phyloP scores from a whole-genome alignment of 23 tunicate genomes.

The Botrylloides violaceus region DNA sequence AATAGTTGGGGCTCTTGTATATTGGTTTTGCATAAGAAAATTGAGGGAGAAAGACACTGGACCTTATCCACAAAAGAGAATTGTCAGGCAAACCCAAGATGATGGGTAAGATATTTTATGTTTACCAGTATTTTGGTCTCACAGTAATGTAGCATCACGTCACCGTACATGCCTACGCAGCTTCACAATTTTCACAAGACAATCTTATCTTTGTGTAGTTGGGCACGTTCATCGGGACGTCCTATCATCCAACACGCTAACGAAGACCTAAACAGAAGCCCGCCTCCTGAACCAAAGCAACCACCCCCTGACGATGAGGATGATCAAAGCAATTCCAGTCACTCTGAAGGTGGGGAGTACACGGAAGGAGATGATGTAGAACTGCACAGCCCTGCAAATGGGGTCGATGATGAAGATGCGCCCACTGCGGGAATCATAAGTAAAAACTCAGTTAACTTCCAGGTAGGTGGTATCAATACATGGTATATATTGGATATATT shows the following conservation, averaged over 20 bases:
- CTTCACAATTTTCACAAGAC: not conserved
- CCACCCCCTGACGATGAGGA: slow-evolving; percentile 61
- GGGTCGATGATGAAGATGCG: slow-evolving; percentile 9
- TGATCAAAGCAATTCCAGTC: slow-evolving; percentile 13
- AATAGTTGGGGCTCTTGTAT: slow-evolving; percentile 22
- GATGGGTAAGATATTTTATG: not conserved
- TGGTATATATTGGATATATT: not conserved
- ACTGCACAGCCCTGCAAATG: slow-evolving; percentile 10
- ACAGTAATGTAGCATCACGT: no score
- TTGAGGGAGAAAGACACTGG: slow-evolving; percentile 47
- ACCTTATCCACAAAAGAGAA: slow-evolving; percentile 35
- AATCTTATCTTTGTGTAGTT: not conserved
- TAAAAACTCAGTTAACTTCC: slow-evolving; percentile 61
- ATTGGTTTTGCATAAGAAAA: slow-evolving; percentile 34
- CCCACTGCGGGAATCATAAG: slow-evolving; percentile 45
- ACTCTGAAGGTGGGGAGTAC: slow-evolving; percentile 28
- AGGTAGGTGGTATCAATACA: slow-evolving; percentile 41
- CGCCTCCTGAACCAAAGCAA: slow-evolving; percentile 63
- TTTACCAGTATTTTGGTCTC: not conserved
- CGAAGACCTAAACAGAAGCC: slow-evolving; percentile 41
- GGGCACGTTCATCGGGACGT: slow-evolving; percentile 19
- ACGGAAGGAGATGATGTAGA: slow-evolving; percentile 66
- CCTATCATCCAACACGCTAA: slow-evolving; percentile 67
- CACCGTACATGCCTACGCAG: no score
- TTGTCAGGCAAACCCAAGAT: not conserved